phyloP scores from a whole-genome alignment of 2,797 vertebrate genomes.

The Hapalemur alaotrensis region DNA sequence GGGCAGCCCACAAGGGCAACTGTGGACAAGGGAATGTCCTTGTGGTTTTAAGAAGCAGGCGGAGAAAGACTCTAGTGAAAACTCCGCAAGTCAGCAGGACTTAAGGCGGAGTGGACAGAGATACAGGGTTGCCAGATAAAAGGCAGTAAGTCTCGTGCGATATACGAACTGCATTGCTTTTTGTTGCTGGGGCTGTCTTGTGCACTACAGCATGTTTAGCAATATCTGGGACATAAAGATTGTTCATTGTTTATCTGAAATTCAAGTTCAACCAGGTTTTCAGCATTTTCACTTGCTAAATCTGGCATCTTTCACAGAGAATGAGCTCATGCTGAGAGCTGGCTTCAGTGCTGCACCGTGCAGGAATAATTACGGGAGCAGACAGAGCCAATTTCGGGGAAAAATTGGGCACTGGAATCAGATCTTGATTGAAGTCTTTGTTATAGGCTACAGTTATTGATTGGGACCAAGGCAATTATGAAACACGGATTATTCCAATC shows the following conservation, averaged over 20 bases:
- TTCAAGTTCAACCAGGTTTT: neutral
- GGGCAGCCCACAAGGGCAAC: no score
- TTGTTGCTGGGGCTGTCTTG: neutral
- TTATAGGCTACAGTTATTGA: neutral
- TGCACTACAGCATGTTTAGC: neutral
- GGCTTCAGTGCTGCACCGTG: neutral
- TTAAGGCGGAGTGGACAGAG: neutral
- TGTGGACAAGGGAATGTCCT: neutral
- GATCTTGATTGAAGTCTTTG: neutral
- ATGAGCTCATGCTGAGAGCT: neutral
- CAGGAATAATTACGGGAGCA: neutral
- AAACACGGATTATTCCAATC: neutral
- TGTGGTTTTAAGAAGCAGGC: neutral
- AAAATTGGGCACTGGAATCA: neutral
- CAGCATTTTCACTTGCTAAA: neutral
- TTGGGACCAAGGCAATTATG: neutral
- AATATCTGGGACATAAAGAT: neutral
- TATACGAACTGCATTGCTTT: neutral
- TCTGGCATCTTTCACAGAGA: neutral
- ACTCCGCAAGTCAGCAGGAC: neutral
- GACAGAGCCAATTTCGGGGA: neutral
- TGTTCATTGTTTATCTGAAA: constrained; percentile 11
- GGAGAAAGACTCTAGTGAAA: neutral
- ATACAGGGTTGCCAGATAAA: neutral
- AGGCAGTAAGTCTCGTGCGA: neutral